Evolutionary conservation across 2,888 invertebrate species (phyloP), one percentile per base, ranked within the genome.

Genomic region (Dicranocentrus wangi): DNA sequence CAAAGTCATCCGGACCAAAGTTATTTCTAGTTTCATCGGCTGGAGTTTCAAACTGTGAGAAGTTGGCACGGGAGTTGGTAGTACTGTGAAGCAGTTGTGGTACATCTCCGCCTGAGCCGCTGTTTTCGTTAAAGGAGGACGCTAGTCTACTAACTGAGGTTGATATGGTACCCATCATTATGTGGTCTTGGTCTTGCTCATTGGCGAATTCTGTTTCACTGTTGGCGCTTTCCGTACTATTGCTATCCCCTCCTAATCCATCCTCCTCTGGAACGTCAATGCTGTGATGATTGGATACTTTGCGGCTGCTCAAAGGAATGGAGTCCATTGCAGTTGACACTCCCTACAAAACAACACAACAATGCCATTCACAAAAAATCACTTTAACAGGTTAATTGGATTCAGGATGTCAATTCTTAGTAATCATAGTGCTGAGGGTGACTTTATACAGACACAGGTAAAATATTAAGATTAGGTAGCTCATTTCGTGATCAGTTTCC

Each of bases 41-140:
- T 15, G 82, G 82, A 28, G 82, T 82, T 58, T 82, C 82, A 75
- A 82, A 82, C 51, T 82, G 82, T 25, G 73, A 73, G 61, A 79
- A 82, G 23, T 82, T 78, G 69, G 81, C 75, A 70, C 81, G 81
- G n/a, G 75, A 51, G 39, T 47, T 43, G 1, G 65, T 8, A 61
- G 71, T 61, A n/a, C 25, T 72, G 21, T 72, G 71, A 19, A 72
- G 60, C 8, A 72, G 71, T 43, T 61, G 71, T 60, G 61, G 47
- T 21, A 70, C 42, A 7, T 72, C 72, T 28, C 10, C 72, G 43
- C 32, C 63, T 2, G 72, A 72, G 19, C 60, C 71, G 32, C 23
- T 63, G 43, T 61, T 72, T 2, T 39, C 68, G 63, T 73, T 63
- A 72, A 61, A 75, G 28, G 55, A 63, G 43, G 75, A 76, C 19